A percentile compares a stretch with the other conserved stretches of the same genome.
These are phyloP conservation scores for Ptychoptera albimana DNA, from an alignment of 2,888 invertebrate species.

Conservation along the genomic window DNA sequence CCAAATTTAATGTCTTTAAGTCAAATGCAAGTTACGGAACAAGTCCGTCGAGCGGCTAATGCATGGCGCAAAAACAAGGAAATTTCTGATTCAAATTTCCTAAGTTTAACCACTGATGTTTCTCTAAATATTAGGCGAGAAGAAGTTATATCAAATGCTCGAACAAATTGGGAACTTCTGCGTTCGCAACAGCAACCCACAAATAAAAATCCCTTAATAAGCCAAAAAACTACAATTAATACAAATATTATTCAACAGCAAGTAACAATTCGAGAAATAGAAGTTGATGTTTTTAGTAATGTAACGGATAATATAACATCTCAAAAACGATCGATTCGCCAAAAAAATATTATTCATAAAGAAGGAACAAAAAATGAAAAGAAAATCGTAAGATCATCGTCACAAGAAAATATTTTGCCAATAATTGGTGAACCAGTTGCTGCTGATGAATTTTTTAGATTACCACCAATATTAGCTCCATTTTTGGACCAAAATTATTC, in stretches of 20 bases:
- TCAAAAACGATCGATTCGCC: slow-evolving; percentile 4
- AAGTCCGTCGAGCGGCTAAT: slow-evolving; percentile 60
- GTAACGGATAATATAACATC: slow-evolving; percentile 4
- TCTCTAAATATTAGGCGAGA: slow-evolving; percentile 45
- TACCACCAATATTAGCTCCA: slow-evolving; percentile 56
- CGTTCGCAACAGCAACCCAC: slow-evolving; percentile 37
- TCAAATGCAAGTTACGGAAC: slow-evolving; percentile 63
- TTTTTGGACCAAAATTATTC: slow-evolving; percentile 34
- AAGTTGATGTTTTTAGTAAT: slow-evolving; percentile 3
- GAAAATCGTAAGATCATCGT: slow-evolving; percentile 6
- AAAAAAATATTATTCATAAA: slow-evolving; percentile 5
- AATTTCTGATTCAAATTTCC: slow-evolving; percentile 36
- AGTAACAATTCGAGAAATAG: not conserved
- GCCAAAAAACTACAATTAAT: not conserved
- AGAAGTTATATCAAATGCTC: slow-evolving; percentile 69
- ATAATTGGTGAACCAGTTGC: not conserved
- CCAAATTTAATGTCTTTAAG: slow-evolving; percentile 57
- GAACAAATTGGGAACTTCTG: slow-evolving; percentile 73
- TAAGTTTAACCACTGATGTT: slow-evolving; percentile 34
- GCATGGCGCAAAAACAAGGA: slow-evolving; percentile 69
- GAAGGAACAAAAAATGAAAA: not conserved
- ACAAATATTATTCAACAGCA: not conserved
- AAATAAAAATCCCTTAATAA: not conserved
- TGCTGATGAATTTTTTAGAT: slow-evolving; percentile 37
- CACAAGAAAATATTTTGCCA: slow-evolving; percentile 8